Evolutionary conservation across 2,888 invertebrate genomes (phyloP).

Genomic region (Acronicta aceris): DNA sequence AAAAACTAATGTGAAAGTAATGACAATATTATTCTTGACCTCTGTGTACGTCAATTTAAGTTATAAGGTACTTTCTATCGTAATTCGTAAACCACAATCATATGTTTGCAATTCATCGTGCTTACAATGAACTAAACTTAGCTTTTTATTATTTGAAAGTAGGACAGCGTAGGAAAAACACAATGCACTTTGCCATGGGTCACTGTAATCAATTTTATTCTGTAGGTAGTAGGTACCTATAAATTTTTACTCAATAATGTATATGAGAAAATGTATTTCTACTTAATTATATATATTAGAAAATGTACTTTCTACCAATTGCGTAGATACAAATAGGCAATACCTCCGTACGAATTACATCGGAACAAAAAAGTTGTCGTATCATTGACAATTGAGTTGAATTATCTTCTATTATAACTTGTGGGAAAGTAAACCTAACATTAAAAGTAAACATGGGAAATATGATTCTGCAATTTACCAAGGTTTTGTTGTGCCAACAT

Average conservation of each 20-base stretch:
- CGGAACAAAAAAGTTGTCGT: conserved; percentile 55
- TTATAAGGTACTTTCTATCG: conserved; percentile 9
- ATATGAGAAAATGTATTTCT: conserved; percentile 58
- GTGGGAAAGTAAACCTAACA: conserved; percentile 47
- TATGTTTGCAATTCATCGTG: conserved; percentile 35
- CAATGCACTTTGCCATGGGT: conserved; percentile 1
- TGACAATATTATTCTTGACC: conserved; percentile 22
- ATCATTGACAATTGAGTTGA: conserved; percentile 53
- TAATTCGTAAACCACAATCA: conserved; percentile 15
- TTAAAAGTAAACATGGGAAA: conserved; percentile 47
- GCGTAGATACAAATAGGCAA: conserved; percentile 18
- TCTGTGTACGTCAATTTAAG: conserved; percentile 11
- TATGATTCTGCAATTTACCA: conserved; percentile 30
- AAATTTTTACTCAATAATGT: conserved; percentile 42
- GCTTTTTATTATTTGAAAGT: conserved; percentile 36
- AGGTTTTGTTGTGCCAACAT: conserved; percentile 34
- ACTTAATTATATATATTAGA: conserved; percentile 46
- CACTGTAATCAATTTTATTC: conserved; percentile 18
- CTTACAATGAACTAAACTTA: neutral
- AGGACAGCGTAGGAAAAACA: conserved; percentile 5
- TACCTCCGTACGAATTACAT: conserved; percentile 35
- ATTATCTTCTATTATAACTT: conserved; percentile 50
- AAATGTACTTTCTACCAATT: conserved; percentile 60
- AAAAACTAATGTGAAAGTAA: conserved; percentile 30
- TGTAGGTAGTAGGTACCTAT: conserved; percentile 14